A percentile compares a stretch with the other conserved stretches of the same genome.
Conservation (phyloP, 2,888 invertebrate species). For the Entomobrya multifasciata region DNA sequence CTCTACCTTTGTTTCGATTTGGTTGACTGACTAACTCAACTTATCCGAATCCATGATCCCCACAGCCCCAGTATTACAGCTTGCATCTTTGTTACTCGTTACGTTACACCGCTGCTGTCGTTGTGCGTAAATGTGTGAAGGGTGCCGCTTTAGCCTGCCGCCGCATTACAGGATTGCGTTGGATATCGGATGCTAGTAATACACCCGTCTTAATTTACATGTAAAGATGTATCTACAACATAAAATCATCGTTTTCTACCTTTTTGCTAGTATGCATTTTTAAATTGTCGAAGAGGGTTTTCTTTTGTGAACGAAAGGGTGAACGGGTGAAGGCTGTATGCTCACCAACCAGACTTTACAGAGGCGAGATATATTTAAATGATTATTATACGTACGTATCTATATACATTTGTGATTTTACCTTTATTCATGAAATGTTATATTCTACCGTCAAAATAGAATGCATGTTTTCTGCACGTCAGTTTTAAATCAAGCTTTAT, state of each 20-base stretch:
- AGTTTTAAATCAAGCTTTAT: slow-evolving; percentile 56
- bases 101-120: background rate
- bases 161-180: background rate
- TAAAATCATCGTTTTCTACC: background rate
- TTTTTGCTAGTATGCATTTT: background rate
- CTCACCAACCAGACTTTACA: background rate
- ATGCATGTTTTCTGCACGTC: background rate
- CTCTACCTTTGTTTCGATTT: slow-evolving; percentile 51
- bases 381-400: background rate
- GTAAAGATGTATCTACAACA: background rate
- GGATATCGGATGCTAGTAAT: background rate
- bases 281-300: background rate
- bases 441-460: background rate
- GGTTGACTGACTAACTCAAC: slow-evolving; percentile 65
- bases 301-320: background rate
- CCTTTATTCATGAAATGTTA: slow-evolving; percentile 10
- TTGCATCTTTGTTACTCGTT: background rate
- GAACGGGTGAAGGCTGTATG: background rate
- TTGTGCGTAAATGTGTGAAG: slow-evolving; percentile 7
- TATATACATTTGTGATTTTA: slow-evolving; percentile 30
- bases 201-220: background rate
- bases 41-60: slow-evolving; percentile 59
- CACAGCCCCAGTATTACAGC: slow-evolving; percentile 12
- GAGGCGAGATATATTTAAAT: background rate
- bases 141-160: slow-evolving; percentile 18